A percentile compares a stretch with the other conserved stretches of the same genome.
phyloP scores from a whole-genome alignment of 2,888 invertebrate species.

The Halictus quadricinctus region DNA sequence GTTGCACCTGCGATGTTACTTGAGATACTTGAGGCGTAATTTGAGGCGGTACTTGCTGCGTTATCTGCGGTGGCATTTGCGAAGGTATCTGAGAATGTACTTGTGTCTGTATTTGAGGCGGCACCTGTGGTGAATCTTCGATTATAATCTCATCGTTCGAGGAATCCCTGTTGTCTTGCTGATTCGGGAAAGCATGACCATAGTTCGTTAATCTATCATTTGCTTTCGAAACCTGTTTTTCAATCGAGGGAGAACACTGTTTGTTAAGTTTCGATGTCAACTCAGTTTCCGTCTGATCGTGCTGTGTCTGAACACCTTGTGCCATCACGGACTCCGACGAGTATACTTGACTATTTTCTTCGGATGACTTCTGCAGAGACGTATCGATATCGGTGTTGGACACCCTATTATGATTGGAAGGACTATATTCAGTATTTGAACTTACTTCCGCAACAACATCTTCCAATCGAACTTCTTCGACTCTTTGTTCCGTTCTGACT shows the following conservation, averaged over 20 bases:
- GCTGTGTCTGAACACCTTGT: conserved; percentile 68
- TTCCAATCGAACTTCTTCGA: conserved; percentile 80
- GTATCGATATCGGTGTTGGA: conserved; percentile 75
- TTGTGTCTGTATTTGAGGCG: conserved; percentile 50
- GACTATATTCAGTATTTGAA: conserved; percentile 78
- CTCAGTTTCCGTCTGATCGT: conserved; percentile 62
- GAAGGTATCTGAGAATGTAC: conserved; percentile 26
- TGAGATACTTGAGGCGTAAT: conserved; percentile 41
- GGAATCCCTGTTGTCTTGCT: conserved; percentile 69
- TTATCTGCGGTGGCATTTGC: conserved; percentile 29
- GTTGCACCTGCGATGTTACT: conserved; percentile 37
- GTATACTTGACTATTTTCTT: conserved; percentile 71
- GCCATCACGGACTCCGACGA: conserved; percentile 61
- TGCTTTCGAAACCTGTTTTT: conserved; percentile 63
- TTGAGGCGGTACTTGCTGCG: conserved; percentile 46
- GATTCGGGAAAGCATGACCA: conserved; percentile 64
- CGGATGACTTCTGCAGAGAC: conserved; percentile 72
- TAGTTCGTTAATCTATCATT: conserved; percentile 69
- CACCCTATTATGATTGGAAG: conserved; percentile 73
- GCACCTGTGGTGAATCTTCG: conserved; percentile 65
- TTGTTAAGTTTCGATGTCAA: conserved; percentile 64
- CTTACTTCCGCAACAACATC: conserved; percentile 80
- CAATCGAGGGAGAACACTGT: conserved; percentile 57
- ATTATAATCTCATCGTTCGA: conserved; percentile 72
- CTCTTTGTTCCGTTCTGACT: conserved; percentile 78